These are phyloP conservation scores for Heliothis peltigera DNA, from an alignment of 2,888 invertebrate species.

Conservation along the genomic window DNA sequence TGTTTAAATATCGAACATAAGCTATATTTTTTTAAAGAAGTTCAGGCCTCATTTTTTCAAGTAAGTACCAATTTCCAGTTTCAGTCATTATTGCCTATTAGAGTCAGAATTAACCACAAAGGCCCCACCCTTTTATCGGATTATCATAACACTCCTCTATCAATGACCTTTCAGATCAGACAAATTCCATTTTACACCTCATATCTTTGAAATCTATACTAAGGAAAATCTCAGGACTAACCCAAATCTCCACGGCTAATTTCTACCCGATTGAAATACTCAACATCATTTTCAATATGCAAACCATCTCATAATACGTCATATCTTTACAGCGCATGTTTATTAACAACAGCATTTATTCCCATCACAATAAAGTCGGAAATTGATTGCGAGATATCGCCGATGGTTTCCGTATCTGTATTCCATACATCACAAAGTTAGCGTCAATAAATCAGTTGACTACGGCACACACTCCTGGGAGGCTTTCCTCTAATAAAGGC, in stretches of 20 bases:
- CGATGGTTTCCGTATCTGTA: constrained; percentile 46
- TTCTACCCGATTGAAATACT: neutral
- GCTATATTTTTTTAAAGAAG: too few species aligned
- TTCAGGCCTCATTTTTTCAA: too few species aligned
- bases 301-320: constrained; percentile 16
- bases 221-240: neutral
- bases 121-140: too few species aligned
- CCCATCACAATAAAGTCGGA: constrained; percentile 12
- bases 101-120: too few species aligned
- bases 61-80: too few species aligned
- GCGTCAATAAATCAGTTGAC: constrained; percentile 75
- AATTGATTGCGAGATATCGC: constrained; percentile 40
- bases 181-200: neutral
- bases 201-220: neutral
- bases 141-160: neutral
- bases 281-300: constrained; percentile 23
- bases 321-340: constrained; percentile 3
- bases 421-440: constrained; percentile 61
- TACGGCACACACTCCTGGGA: constrained; percentile 69
- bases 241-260: too few species aligned
- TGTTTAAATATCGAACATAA: too few species aligned
- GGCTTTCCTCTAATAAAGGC: constrained; percentile 78
- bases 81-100: too few species aligned
- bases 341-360: constrained; percentile 14
- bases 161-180: neutral